Evolutionary conservation across 2,888 invertebrate species (phyloP).

Genomic region (Spilosoma lubricipeda): DNA sequence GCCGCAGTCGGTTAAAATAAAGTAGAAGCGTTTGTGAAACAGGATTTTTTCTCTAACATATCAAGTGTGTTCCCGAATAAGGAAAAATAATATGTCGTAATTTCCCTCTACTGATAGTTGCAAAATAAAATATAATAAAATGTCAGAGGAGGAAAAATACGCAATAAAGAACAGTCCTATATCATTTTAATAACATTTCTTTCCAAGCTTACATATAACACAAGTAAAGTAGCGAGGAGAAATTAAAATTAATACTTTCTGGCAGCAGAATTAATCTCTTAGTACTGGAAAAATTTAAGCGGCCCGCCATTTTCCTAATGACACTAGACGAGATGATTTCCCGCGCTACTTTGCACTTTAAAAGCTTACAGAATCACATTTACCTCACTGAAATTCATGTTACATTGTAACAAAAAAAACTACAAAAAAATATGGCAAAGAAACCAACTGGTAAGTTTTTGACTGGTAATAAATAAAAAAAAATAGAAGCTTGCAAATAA

Average conservation of each 20-base stretch:
- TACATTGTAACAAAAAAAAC: background rate
- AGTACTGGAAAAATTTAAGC: conserved; percentile 70
- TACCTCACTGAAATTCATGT: background rate
- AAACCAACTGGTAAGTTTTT: background rate
- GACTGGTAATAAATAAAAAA: background rate
- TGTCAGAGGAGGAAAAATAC: conserved; percentile 13
- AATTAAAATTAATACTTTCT: conserved; percentile 56
- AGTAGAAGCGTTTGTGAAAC: too few species aligned
- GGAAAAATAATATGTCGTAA: background rate
- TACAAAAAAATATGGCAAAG: background rate
- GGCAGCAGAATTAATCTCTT: conserved; percentile 53
- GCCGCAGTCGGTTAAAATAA: too few species aligned
- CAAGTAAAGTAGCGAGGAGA: conserved; percentile 40
- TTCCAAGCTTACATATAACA: conserved; percentile 41
- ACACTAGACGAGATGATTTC: conserved; percentile 61
- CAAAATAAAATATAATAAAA: conserved; percentile 10
- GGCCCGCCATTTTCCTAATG: conserved; percentile 73
- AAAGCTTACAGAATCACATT: conserved; percentile 28
- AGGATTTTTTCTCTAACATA: too few species aligned
- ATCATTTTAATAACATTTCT: conserved; percentile 39
- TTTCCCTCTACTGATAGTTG: background rate
- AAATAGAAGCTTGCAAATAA: background rate
- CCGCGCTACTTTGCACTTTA: conserved; percentile 49
- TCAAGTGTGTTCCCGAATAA: background rate
- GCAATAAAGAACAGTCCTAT: conserved; percentile 21